Percentiles rank a stretch among this genome's conserved stretches.
These are phyloP conservation scores for Listronotus bonariensis DNA, from an alignment of 1,140 invertebrate species.

Conservation along the genomic window DNA sequence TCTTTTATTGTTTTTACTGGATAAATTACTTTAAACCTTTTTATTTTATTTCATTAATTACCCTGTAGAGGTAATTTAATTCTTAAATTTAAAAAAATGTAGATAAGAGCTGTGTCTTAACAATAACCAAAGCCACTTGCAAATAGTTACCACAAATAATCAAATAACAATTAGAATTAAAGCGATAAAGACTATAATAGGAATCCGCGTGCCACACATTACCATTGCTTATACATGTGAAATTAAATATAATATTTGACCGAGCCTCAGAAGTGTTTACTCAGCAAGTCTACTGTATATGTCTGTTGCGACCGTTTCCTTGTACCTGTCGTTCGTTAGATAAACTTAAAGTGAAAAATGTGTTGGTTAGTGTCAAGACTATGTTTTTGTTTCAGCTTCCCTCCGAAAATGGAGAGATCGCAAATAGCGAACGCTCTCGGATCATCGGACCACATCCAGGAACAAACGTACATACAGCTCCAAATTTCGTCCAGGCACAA, in stretches of 20 bases:
- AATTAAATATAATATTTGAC: conserved; percentile 3
- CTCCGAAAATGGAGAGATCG: conserved; percentile 63
- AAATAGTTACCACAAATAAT: too few relatives aligned
- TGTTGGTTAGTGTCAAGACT: conserved; percentile 30
- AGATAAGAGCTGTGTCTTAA: too few relatives aligned
- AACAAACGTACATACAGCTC: conserved; percentile 55
- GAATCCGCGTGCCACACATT: conserved; percentile 3
- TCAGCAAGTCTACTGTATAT: neutral
- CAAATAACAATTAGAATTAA: too few relatives aligned
- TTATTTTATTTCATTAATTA: too few relatives aligned
- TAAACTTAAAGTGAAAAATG: conserved; percentile 14
- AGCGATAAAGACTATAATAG: conserved; percentile 6
- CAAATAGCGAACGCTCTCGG: conserved; percentile 51
- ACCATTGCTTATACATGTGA: conserved; percentile 6
- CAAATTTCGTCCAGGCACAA: conserved; percentile 61
- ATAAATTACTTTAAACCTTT: too few relatives aligned
- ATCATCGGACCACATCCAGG: conserved; percentile 49
- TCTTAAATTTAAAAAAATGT: too few relatives aligned
- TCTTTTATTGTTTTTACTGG: too few relatives aligned
- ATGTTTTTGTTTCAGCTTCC: conserved; percentile 58
- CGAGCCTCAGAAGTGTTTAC: neutral
- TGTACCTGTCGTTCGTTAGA: neutral
- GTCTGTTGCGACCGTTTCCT: conserved; percentile 1
- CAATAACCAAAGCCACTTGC: too few relatives aligned
- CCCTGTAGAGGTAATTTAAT: too few relatives aligned